Evolutionary conservation across 2,797 vertebrate species (phyloP), one percentile per base, ranked within the genome.

Genomic region (Yasuhikotakia modesta): DNA sequence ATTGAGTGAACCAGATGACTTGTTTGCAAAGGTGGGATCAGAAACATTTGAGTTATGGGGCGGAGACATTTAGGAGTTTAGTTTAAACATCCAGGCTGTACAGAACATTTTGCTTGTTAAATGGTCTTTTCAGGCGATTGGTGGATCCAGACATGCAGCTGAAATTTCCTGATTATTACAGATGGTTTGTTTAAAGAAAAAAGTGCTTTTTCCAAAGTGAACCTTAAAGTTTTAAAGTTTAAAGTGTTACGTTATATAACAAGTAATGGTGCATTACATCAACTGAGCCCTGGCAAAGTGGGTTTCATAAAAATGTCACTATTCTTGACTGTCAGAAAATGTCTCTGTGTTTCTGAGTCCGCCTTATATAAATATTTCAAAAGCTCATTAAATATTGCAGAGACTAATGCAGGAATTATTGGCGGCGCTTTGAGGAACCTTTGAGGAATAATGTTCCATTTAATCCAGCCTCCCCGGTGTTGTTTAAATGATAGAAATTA

Each of bases 351-450:
- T 72, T 11, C 19, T 71, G 76, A 79, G 17, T 72, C n/a, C 72
- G 60, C 73, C 57, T 21, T 12, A 22, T 12, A 79, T 84, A 69
- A 79, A 84, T 79, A 81, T 76, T 79, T 79, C 30, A 81, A 77
- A 73, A 63, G 50, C 72, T 79, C 64, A 77, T 84, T 76, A 79
- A 81, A 84, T 79, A 84, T 79, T 79, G 66, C 60, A 14, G 19
- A 73, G 80, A 57, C 80, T 82, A 84, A 82, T 84, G 80, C 60
- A 52, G 70, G 70, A 48, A 68, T 76, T 81, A 73, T 73, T 68
- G 39, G 52, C 16, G 22, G 39, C 24, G 45, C 74, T 78, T 78
- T 21, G 39, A 76, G 53, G 71, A 75, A 66, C 14, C 67, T 69
- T 45, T 53, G 78, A 81, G 45, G 66, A 70, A 76, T 76, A 73